Evolutionary conservation across 2,888 invertebrate genomes (phyloP).

Genomic region (Oeneis ivallda): DNA sequence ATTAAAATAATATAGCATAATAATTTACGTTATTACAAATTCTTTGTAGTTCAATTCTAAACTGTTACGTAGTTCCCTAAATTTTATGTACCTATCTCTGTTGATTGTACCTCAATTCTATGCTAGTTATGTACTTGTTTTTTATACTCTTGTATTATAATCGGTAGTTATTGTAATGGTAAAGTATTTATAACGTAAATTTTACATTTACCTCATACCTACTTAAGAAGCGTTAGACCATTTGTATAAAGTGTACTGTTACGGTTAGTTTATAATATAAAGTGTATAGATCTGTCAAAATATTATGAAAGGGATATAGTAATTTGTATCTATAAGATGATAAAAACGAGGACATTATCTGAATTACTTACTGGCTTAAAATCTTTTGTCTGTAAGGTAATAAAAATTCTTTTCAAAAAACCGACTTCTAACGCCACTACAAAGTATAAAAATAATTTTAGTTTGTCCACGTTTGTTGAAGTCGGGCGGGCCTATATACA

Average conservation of each 20-base stretch:
- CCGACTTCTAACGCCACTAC: too few species aligned
- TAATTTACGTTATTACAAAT: conserved; percentile 8
- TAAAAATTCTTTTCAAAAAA: too few species aligned
- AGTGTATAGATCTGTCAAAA: conserved; percentile 35
- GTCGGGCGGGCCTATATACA: too few species aligned
- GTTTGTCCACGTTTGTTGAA: too few species aligned
- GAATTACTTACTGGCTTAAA: background rate
- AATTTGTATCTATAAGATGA: background rate
- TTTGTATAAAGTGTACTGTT: conserved; percentile 35
- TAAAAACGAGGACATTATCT: background rate
- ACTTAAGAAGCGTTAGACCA: conserved; percentile 37
- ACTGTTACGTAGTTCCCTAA: conserved; percentile 13
- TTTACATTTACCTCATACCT: conserved; percentile 36
- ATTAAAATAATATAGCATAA: background rate
- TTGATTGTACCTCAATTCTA: conserved; percentile 31
- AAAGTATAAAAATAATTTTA: too few species aligned
- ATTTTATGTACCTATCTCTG: conserved; percentile 28
- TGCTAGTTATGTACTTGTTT: conserved; percentile 34
- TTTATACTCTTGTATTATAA: conserved; percentile 23
- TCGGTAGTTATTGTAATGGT: conserved; percentile 33
- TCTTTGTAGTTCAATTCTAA: conserved; percentile 8
- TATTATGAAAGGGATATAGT: background rate
- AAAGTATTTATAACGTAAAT: conserved; percentile 26
- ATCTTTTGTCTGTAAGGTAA: too few species aligned
- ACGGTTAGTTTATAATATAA: conserved; percentile 25